Conservation (phyloP, 1,140 invertebrate genomes). For the Procambarus virginalis region DNA sequence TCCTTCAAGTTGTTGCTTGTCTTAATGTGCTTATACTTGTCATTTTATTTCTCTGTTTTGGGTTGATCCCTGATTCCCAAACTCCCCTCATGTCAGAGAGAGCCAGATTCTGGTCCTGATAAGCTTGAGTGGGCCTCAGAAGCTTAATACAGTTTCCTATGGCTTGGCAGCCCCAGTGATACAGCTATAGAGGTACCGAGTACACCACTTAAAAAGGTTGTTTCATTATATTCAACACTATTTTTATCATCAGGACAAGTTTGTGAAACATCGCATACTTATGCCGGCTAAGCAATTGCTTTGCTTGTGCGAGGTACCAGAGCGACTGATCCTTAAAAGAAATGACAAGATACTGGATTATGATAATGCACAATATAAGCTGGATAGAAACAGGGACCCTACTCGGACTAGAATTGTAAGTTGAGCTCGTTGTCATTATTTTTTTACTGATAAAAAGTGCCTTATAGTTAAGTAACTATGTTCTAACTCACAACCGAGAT, state of each 20-base stretch:
- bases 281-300: constrained; percentile 32
- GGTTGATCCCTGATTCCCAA: too few species aligned
- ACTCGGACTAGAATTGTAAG: constrained; percentile 50
- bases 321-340: constrained; percentile 48
- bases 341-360: constrained; percentile 48
- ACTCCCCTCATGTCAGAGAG: too few species aligned
- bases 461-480: not conserved
- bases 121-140: too few species aligned
- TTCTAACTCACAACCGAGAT: too few species aligned
- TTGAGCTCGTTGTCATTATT: not conserved
- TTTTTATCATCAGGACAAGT: constrained; percentile 35
- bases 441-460: not conserved
- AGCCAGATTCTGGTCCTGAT: too few species aligned
- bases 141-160: too few species aligned
- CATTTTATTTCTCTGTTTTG: too few species aligned
- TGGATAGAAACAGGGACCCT: constrained; percentile 48
- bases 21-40: too few species aligned
- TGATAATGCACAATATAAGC: constrained; percentile 59
- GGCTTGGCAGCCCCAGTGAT: too few species aligned
- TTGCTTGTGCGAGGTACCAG: constrained; percentile 48
- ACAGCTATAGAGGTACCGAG: too few species aligned
- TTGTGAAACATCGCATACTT: constrained; percentile 31
- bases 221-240: not conserved
- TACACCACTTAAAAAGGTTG: too few species aligned
- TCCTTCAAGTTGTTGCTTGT: too few species aligned